phyloP scores from a whole-genome alignment of 1,140 invertebrate genomes.

The Platorchestia sp. region DNA sequence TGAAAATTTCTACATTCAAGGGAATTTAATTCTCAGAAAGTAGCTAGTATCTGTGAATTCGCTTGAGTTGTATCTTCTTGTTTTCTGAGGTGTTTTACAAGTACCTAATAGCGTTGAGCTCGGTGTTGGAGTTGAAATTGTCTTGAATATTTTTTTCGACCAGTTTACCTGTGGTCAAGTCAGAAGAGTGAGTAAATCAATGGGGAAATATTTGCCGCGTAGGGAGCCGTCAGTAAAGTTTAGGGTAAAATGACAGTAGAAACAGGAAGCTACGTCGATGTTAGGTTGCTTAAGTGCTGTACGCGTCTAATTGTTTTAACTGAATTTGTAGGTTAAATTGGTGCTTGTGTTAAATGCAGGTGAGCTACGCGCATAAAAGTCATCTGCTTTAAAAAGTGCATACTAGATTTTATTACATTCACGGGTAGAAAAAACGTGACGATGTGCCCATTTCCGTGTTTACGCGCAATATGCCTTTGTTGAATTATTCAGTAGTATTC shows the following conservation, averaged over 20 bases:
- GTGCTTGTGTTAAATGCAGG: slow-evolving; percentile 55
- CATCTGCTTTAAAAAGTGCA: not conserved
- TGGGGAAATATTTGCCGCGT: not conserved
- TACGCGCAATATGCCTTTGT: slow-evolving; percentile 10
- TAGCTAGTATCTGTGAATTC: no score
- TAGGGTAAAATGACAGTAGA: not conserved
- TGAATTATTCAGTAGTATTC: not conserved
- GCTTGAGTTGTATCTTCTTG: no score
- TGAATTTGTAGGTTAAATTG: slow-evolving; percentile 48
- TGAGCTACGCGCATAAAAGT: not conserved
- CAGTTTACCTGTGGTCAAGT: not conserved
- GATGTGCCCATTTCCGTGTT: slow-evolving; percentile 16
- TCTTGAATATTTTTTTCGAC: no score
- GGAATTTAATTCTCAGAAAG: no score
- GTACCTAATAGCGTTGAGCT: no score
- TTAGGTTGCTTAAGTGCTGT: slow-evolving; percentile 23
- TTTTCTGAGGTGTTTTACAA: no score
- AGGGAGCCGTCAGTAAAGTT: slow-evolving; percentile 45
- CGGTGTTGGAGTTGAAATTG: no score
- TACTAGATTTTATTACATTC: not conserved
- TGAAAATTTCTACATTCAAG: no score
- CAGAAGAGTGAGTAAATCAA: not conserved
- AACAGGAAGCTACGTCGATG: slow-evolving; percentile 53
- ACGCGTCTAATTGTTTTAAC: slow-evolving; percentile 1
- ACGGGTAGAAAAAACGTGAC: not conserved